Percentiles rank a stretch among this genome's conserved stretches.
These are phyloP conservation scores for Eolophus roseicapilla DNA, from an alignment of 2,113 vertebrate species.

Conservation along the genomic window DNA sequence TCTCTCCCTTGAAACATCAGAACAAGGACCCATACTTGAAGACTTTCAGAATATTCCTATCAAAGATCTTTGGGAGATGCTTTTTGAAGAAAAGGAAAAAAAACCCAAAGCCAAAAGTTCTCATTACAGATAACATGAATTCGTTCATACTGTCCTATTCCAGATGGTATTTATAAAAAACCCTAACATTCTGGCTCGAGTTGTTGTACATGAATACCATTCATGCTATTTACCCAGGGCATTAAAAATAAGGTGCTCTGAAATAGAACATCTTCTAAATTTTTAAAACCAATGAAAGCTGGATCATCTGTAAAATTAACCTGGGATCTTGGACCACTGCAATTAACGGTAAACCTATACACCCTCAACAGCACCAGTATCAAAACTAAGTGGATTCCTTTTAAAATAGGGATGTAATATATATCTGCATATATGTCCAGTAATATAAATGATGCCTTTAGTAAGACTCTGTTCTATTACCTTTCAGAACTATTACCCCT, in stretches of 20 bases:
- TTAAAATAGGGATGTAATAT: rapidly evolving
- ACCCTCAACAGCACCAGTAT: background rate
- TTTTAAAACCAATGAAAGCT: background rate
- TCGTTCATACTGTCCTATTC: background rate
- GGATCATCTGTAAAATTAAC: background rate
- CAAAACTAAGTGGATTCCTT: background rate
- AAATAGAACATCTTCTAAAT: background rate
- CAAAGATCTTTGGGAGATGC: rapidly evolving
- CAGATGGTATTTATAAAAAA: background rate
- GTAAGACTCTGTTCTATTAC: background rate
- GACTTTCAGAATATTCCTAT: background rate
- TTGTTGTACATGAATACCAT: background rate
- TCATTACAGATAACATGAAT: background rate
- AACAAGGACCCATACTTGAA: background rate
- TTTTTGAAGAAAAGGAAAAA: background rate
- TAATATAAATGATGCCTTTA: background rate
- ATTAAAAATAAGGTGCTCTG: rapidly evolving
- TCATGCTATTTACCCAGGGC: background rate
- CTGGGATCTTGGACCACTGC: background rate
- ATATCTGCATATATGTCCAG: rapidly evolving
- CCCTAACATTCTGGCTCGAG: rapidly evolving
- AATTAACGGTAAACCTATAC: background rate
- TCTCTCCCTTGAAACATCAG: background rate
- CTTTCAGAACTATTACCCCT: background rate
- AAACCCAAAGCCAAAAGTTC: rapidly evolving